These are phyloP conservation scores for Neoitamus cyanurus DNA, from an alignment of 2,888 invertebrate genomes.

Conservation along the genomic window DNA sequence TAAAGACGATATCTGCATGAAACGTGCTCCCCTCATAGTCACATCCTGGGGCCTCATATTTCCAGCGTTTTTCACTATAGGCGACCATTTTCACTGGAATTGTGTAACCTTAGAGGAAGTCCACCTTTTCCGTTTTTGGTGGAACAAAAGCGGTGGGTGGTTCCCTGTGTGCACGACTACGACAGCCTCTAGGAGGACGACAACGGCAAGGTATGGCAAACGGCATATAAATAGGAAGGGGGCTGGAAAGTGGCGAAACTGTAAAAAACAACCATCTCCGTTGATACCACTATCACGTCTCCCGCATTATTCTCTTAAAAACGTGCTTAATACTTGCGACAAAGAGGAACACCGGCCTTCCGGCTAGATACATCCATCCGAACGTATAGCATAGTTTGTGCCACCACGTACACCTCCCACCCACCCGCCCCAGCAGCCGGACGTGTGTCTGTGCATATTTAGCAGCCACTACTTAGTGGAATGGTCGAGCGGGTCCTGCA, in stretches of 20 bases:
- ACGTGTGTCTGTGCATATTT: not conserved
- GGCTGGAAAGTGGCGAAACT: not conserved
- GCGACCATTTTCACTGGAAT: constrained; percentile 12
- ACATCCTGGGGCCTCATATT: constrained; percentile 11
- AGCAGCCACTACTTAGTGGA: not conserved
- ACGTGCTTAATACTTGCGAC: constrained; percentile 41
- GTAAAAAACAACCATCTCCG: not conserved
- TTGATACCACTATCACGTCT: constrained; percentile 42
- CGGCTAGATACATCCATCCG: constrained; percentile 2
- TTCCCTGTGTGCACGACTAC: not conserved
- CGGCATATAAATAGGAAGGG: not conserved
- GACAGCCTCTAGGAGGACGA: not conserved
- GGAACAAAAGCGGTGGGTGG: not conserved
- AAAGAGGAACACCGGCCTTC: constrained; percentile 33
- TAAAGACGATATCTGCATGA: constrained; percentile 36
- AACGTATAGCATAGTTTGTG: not conserved
- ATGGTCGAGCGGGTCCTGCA: not conserved
- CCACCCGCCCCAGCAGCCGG: not conserved
- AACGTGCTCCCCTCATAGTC: constrained; percentile 31
- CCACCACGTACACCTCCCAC: not conserved
- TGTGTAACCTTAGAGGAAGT: constrained; percentile 32
- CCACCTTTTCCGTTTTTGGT: constrained; percentile 7
- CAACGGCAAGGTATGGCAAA: not conserved
- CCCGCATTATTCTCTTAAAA: constrained; percentile 43
- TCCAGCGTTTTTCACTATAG: not conserved